These are phyloP conservation scores for Adrianichthys oophorus DNA, from an alignment of 2,797 vertebrate species.

Conservation along the genomic window DNA sequence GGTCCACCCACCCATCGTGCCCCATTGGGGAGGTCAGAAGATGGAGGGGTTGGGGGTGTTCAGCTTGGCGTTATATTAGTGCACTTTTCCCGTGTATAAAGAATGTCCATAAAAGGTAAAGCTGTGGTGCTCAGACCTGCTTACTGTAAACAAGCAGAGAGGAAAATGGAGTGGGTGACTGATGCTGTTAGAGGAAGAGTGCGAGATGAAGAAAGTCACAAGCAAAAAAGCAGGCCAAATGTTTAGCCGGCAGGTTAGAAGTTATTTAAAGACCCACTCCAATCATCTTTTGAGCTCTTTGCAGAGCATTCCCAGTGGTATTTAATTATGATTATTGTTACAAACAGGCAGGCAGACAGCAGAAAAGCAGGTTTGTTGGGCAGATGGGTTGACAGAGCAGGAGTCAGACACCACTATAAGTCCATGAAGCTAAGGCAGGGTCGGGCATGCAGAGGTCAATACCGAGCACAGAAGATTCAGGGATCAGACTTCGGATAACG, in stretches of 20 bases:
- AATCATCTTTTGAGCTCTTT: no score
- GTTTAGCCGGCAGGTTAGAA: background rate
- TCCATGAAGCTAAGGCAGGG: no score
- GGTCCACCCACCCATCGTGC: conserved; percentile 46
- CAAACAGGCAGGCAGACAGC: no score
- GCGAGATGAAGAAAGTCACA: conserved; percentile 41
- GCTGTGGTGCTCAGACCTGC: conserved; percentile 78
- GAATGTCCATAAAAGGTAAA: conserved; percentile 89
- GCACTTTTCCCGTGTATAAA: conserved; percentile 86
- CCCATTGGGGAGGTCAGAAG: conserved; percentile 59
- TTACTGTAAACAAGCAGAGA: conserved; percentile 85
- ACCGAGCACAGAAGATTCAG: no score
- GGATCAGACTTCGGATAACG: no score
- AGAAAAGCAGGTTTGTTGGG: no score
- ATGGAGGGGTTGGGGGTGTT: conserved; percentile 52
- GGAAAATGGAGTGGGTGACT: conserved; percentile 64
- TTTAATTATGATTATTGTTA: no score
- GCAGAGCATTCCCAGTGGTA: no score
- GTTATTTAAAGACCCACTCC: no score
- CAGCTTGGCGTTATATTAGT: conserved; percentile 71
- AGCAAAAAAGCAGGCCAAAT: conserved; percentile 6
- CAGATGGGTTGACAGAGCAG: no score
- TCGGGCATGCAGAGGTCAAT: no score
- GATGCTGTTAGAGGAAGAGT: conserved; percentile 65
- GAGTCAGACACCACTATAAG: no score